Evolutionary conservation across 2,888 invertebrate species (phyloP).

Genomic region (Lepas anatifera): DNA sequence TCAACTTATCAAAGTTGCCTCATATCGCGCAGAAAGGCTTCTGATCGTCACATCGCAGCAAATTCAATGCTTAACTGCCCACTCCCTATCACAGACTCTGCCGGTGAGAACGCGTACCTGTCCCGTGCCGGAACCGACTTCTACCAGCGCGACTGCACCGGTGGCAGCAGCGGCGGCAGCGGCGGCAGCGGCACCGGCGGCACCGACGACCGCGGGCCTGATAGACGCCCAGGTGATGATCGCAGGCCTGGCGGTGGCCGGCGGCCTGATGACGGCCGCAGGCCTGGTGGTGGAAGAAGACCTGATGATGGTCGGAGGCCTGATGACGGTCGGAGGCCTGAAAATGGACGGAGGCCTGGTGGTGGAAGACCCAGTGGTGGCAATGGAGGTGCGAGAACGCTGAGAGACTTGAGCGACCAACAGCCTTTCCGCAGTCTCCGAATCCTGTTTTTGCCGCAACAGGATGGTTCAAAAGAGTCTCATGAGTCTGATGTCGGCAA

Average conservation of each 20-base stretch:
- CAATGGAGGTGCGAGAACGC: no score
- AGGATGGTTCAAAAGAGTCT: no score
- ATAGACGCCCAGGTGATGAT: background rate
- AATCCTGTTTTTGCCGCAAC: background rate
- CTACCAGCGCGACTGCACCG: background rate
- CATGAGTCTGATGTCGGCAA: no score
- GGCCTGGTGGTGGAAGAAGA: no score
- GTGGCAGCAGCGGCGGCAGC: background rate
- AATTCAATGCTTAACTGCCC: no score
- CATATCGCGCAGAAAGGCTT: no score
- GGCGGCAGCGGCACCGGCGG: background rate
- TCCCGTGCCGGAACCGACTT: conserved; percentile 28
- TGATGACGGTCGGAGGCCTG: no score
- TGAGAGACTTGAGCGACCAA: background rate
- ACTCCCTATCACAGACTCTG: no score
- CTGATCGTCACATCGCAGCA: no score
- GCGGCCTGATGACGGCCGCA: no score
- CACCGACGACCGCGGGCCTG: background rate
- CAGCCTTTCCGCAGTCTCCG: background rate
- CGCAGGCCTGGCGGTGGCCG: background rate
- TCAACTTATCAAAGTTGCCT: no score
- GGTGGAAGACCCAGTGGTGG: conserved; percentile 4
- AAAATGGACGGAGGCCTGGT: conserved; percentile 1
- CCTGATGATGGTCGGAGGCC: no score
- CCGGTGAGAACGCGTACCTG: conserved; percentile 30